Conservation (phyloP, 2,113 vertebrate genomes). For the Aegypius monachus region DNA sequence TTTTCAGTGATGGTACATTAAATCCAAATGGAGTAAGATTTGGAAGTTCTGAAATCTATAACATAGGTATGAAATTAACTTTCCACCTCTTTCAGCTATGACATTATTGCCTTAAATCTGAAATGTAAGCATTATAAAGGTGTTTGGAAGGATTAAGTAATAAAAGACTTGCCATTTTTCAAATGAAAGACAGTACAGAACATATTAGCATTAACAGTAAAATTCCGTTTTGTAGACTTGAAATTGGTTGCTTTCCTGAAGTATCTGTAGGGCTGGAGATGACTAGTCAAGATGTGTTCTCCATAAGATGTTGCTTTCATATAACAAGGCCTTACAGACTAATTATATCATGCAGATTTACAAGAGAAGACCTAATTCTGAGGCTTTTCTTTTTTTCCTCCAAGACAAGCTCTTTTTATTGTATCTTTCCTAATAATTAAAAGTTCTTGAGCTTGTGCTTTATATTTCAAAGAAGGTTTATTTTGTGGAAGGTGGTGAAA, state of each 20-base stretch:
- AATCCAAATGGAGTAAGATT: constrained; percentile 97
- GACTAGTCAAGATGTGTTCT: background rate
- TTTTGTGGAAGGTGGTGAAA: background rate
- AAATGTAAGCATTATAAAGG: background rate
- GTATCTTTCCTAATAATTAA: background rate
- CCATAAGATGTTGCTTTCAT: background rate
- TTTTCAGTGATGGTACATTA: constrained; percentile 89
- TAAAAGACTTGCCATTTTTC: background rate
- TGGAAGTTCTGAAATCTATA: constrained; percentile 97
- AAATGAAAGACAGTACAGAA: background rate
- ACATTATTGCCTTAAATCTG: background rate
- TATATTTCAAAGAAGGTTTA: background rate
- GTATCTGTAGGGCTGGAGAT: background rate
- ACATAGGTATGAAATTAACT: constrained; percentile 84
- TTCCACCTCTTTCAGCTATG: background rate
- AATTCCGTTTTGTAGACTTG: background rate
- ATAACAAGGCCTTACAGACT: background rate
- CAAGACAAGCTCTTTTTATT: background rate
- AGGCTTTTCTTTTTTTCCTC: background rate
- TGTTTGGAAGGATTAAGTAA: background rate
- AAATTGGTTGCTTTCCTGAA: background rate
- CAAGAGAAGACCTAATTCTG: background rate
- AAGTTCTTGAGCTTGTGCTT: background rate
- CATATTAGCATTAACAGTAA: background rate
- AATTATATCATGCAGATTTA: background rate